These are phyloP conservation scores for Trypoxylon attenuatum DNA, from an alignment of 2,888 invertebrate genomes.

Conservation along the genomic window DNA sequence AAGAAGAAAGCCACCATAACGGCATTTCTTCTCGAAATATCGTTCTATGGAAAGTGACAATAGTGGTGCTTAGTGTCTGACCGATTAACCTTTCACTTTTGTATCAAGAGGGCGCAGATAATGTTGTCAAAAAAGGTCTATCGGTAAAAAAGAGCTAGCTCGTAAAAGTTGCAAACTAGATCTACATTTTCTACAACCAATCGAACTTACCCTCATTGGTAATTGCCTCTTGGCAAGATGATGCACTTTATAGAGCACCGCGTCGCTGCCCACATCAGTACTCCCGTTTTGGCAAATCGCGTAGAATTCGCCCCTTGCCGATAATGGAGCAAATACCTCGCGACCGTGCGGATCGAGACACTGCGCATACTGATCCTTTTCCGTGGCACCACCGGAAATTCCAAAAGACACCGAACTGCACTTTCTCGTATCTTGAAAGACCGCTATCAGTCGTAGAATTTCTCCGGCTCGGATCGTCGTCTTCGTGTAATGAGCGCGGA, in stretches of 20 bases:
- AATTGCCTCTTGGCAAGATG: conserved; percentile 75
- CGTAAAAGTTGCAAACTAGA: no score
- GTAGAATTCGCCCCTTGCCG: conserved; percentile 76
- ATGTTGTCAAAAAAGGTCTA: no score
- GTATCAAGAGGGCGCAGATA: no score
- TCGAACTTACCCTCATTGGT: conserved; percentile 72
- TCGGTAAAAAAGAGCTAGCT: no score
- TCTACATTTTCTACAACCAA: no score
- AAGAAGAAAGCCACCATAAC: no score
- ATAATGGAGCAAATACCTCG: conserved; percentile 76
- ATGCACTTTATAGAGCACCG: conserved; percentile 75
- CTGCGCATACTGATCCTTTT: conserved; percentile 76
- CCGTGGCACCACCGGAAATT: conserved; percentile 67
- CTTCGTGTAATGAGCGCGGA: conserved; percentile 75
- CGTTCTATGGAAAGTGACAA: no score
- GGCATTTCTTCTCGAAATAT: no score
- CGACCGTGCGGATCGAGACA: conserved; percentile 74
- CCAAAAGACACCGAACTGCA: conserved; percentile 71
- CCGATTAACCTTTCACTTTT: no score
- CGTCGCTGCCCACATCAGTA: conserved; percentile 70
- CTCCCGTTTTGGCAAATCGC: conserved; percentile 74
- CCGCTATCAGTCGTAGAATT: conserved; percentile 76
- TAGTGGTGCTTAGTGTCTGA: no score
- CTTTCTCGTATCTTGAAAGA: conserved; percentile 76
- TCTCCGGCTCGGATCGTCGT: conserved; percentile 76